Evolutionary conservation across 2,797 vertebrate genomes (phyloP), one percentile per base, ranked within the genome.

Genomic region (Eurystomus glaucurus): DNA sequence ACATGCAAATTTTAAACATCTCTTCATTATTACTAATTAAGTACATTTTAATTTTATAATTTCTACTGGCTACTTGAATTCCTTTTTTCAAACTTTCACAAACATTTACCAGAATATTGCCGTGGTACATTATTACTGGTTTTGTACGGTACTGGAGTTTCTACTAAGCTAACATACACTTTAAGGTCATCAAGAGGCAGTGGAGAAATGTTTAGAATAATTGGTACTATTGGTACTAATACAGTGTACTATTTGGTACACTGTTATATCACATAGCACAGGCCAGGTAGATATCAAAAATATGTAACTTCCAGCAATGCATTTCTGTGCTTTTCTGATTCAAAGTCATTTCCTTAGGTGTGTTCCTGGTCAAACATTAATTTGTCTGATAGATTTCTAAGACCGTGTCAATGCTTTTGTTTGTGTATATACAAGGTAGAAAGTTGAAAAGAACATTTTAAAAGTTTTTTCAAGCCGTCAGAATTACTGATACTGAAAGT

Each of bases 401-500:
- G 41, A 57, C 14, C 39, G 7, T 37, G 23, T 17, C 20, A 48
- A 20, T 29, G 35, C 6, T 74, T 76, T 75, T 5, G 1, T 52
- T 85, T 51, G 2, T 45, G 7, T 48, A 5, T 16, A 45, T 39
- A 33, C 10, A 69, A 57, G 13, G 9, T 21, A 4, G 28, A 83
- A 91, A 54, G 58, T 21, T 14, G 3, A 4, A 39, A 51, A 60
- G 50, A 37, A 25, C 17, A 9, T 18, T 26, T 19, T 3, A 58
- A 58, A 46, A 17, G 4, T 6, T 1, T 1, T 8, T 3, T 76
- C 18, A 37, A 45, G 26, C 26, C 23, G 35, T 5, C 12, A 55
- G 54, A 45, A 39, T 31, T 60, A 58, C 6, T n/a, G 11, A n/a
- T 61, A 31, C 10, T 43, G 33, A 54, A 82, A n/a, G 0, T 14